Conservation (phyloP, 2,888 invertebrate genomes). For the Agrilus biguttatus region DNA sequence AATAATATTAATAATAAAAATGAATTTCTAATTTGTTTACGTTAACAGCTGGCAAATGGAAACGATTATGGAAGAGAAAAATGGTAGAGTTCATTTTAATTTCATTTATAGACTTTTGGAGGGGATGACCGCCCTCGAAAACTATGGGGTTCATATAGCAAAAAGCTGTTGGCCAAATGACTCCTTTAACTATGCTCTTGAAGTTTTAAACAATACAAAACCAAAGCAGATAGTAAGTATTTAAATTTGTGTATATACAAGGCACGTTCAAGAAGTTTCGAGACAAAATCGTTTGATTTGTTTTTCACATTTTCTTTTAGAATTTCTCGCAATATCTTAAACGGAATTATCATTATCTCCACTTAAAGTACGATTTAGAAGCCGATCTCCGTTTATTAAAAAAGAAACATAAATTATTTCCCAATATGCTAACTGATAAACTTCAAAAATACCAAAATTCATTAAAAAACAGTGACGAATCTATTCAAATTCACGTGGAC, state of each 20-base stretch:
- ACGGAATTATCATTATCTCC: conserved; percentile 11
- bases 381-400: conserved; percentile 20
- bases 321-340: conserved; percentile 4
- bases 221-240: conserved; percentile 2
- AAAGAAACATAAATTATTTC: conserved; percentile 14
- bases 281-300: too few species aligned
- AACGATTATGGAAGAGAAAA: conserved; percentile 22
- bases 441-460: conserved; percentile 5
- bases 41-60: conserved; percentile 35
- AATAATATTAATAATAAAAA: neutral
- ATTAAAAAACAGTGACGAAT: neutral
- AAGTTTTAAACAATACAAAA: conserved; percentile 12
- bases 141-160: conserved; percentile 54
- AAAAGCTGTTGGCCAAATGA: conserved; percentile 42
- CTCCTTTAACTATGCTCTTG: conserved; percentile 38
- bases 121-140: conserved; percentile 43
- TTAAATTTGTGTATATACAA: neutral
- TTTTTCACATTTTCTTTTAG: conserved; percentile 1
- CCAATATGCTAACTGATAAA: conserved; percentile 14
- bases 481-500: neutral
- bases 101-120: conserved; percentile 48
- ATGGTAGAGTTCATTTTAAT: conserved; percentile 31
- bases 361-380: conserved; percentile 23
- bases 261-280: neutral
- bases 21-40: conserved; percentile 3